Conservation (phyloP, 2,113 vertebrate species). For the Passer domesticus region DNA sequence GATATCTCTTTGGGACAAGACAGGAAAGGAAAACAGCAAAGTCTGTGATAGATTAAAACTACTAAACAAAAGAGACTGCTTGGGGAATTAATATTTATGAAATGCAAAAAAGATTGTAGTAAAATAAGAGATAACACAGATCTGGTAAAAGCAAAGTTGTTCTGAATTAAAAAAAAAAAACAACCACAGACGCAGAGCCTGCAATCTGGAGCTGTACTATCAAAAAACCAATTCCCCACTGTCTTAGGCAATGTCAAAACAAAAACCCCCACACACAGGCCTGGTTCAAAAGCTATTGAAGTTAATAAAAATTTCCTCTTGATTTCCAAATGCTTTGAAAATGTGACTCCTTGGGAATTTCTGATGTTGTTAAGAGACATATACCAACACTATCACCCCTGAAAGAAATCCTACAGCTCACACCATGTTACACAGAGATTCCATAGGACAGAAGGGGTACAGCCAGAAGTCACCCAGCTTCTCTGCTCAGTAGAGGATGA, state of each 20-base stretch:
- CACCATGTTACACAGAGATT: neutral
- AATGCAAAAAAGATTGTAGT: slow-evolving; percentile 17
- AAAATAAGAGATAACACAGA: slow-evolving; percentile 49
- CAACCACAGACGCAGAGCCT: neutral
- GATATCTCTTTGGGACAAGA: neutral
- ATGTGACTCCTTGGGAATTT: neutral
- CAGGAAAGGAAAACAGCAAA: slow-evolving; percentile 30
- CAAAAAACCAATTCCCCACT: neutral
- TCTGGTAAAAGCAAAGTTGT: slow-evolving; percentile 28
- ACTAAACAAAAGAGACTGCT: slow-evolving; percentile 16
- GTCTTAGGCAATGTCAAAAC: neutral
- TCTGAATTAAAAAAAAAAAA: slow-evolving; percentile 28
- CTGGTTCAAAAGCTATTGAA: neutral
- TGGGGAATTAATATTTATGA: slow-evolving; percentile 57
- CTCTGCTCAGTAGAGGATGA: neutral
- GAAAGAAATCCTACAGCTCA: neutral
- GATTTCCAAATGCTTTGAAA: neutral
- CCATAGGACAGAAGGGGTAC: neutral
- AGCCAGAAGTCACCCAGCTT: neutral
- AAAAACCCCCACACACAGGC: neutral
- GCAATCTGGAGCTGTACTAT: neutral
- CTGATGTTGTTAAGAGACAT: neutral
- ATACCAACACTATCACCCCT: neutral
- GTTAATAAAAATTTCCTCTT: neutral
- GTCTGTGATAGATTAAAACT: slow-evolving; percentile 31